Evolutionary conservation across 1,140 invertebrate genomes (phyloP), one percentile per base, ranked within the genome.

Genomic region (Maconellicoccus hirsutus): DNA sequence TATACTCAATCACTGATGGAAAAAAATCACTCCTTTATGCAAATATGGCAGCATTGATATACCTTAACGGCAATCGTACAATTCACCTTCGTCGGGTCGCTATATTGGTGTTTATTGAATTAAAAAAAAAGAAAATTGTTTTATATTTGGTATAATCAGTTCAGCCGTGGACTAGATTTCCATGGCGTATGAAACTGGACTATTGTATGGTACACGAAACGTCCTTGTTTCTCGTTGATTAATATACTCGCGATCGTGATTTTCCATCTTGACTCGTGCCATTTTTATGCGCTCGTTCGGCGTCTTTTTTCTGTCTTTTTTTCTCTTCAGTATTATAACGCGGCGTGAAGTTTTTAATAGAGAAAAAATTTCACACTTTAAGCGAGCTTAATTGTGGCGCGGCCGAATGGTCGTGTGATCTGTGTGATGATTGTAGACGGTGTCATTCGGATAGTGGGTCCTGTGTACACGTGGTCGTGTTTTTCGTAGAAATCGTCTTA

Each of bases 291-390:
- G 42, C 3, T 14, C 16, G 10, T 14, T 14, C 42, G 42, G 42
- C 42, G 42, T 14, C 42, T 52, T 52, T 52, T 33, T 33, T 14
- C 42, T 14, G 16, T 16, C 6, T 3, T 19, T 52, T 52, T 52
- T 52, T 19, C 3, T 8, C 42, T 14, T 19, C n/a, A 8, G n/a
- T 19, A 52, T 8, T 52, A 52, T 3, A n/a, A n/a, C n/a, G n/a
- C n/a, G n/a, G 42, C 42, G 42, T 52, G 42, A 16, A 52, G n/a
- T n/a, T 52, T 52, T 52, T 8, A 19, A 52, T 33, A 52, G n/a
- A 52, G n/a, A 14, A 52, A 52, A 52, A 52, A 52, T 52, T 52
- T 52, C 42, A 52, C 42, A 52, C 42, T 52, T 52, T 52, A 52
- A 52, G 42, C 42, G 42, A 19, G 12, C 42, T 52, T 52, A 52